phyloP scores from a whole-genome alignment of 2,888 invertebrate species.

The Galeopsomyia nigrocyanea region DNA sequence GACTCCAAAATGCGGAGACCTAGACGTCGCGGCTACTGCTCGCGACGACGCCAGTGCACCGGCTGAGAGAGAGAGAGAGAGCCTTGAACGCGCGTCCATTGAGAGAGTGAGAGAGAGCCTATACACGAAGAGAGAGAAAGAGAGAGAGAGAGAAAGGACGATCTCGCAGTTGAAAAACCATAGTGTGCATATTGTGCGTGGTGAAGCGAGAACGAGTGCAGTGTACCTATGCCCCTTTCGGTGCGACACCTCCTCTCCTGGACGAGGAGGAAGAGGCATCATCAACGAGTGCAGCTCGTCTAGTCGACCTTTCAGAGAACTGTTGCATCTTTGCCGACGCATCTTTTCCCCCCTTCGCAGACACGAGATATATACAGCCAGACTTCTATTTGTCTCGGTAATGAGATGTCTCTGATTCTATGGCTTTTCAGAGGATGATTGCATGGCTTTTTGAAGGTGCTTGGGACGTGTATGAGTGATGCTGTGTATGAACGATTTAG shows the following conservation, averaged over 20 bases:
- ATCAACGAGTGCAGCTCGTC: background rate
- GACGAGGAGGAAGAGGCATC: constrained; percentile 38
- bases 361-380: background rate
- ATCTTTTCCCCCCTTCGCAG: background rate
- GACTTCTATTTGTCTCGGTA: constrained; percentile 47
- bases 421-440: too few species aligned
- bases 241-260: constrained; percentile 29
- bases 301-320: background rate
- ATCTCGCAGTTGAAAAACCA: too few species aligned
- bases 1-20: too few species aligned
- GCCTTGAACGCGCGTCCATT: constrained; percentile 35
- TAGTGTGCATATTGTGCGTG: too few species aligned
- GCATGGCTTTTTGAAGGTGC: background rate
- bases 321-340: background rate
- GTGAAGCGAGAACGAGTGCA: constrained; percentile 6
- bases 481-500: background rate
- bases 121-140: background rate
- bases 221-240: constrained; percentile 7
- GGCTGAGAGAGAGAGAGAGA: constrained; percentile 26
- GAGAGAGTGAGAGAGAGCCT: constrained; percentile 22
- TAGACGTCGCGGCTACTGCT: constrained; percentile 28
- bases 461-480: background rate
- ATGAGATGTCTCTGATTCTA: constrained; percentile 10
- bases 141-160: constrained; percentile 1
- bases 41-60: constrained; percentile 45